Evolutionary conservation across 2,113 vertebrate species (phyloP), one percentile per base, ranked within the genome.

Genomic region (Mystacornis crossleyi): DNA sequence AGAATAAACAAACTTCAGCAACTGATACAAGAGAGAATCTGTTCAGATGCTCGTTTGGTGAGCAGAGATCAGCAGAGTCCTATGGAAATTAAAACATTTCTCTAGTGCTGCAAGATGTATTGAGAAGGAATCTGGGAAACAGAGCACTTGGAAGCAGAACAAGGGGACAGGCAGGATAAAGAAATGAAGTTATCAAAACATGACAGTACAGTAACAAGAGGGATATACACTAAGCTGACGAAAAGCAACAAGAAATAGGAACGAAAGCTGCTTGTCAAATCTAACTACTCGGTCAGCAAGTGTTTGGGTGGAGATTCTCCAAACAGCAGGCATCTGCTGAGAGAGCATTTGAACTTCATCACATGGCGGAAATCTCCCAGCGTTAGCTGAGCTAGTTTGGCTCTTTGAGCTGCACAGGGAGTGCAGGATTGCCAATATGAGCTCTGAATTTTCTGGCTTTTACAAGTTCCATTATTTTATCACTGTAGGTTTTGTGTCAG

Each of bases 141-240:
- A 20, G 43, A 20, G 43, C 2, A 5, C 53, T 91, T 89, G 57
- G 81, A 95, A 86, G 53, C n/a, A 67, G 83, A 93, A 94, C 51
- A 91, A 89, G 86, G 47, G 40, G 45, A 80, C 54, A 83, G 34
- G 28, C 79, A 92, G 33, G 64, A 75, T 86, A 81, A 89, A 93
- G 62, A 62, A 96, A 90, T 42, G 16, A 88, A 95, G 45, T 72
- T 91, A 85, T 62, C 86, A 85, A 81, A 91, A 95, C 57, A 75
- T 6, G 3, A 33, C 83, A 92, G 67, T n/a, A 38, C 34, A 92
- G 73, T 55, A 91, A 65, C 84, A 75, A 40, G 4, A 77, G 87
- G 50, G 50, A 96, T 47, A 62, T 60, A 54, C 42, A 38, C 51
- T 54, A 82, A 91, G 78, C 78, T 89, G 66, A 79, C 72, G 70